Conservation (phyloP, 2,888 invertebrate species). For the Perdita meconis region DNA sequence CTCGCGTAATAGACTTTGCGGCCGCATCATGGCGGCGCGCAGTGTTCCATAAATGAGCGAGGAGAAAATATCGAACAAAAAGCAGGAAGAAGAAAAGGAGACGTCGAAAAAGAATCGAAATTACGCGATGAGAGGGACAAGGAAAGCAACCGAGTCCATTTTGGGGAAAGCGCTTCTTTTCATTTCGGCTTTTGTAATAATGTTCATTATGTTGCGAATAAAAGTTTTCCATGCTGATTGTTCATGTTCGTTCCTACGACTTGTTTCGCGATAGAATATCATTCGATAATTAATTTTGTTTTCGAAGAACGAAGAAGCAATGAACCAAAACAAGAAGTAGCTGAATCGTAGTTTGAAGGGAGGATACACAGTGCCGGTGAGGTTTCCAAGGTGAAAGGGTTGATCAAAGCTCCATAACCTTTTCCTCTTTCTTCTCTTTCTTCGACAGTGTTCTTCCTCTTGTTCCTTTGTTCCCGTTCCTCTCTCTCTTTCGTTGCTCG, state of each 20-base stretch:
- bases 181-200: constrained; percentile 31
- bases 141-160: constrained; percentile 33
- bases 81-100: constrained; percentile 13
- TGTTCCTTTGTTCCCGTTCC: constrained; percentile 14
- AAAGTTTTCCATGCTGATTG: too few relatives aligned
- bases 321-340: constrained; percentile 4
- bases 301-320: not conserved
- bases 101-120: constrained; percentile 21
- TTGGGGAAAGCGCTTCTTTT: too few relatives aligned
- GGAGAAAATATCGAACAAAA: constrained; percentile 27
- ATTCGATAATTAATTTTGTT: constrained; percentile 29
- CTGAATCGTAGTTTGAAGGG: constrained; percentile 9
- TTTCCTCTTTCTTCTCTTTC: constrained; percentile 5
- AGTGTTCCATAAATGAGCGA: constrained; percentile 67
- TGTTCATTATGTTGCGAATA: too few relatives aligned
- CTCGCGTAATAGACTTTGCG: constrained; percentile 55
- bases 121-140: constrained; percentile 44
- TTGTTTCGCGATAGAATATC: constrained; percentile 3
- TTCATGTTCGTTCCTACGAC: not conserved
- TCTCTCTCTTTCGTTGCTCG: constrained; percentile 3
- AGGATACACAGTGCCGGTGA: constrained; percentile 20
- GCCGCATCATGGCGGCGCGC: constrained; percentile 45
- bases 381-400: constrained; percentile 31
- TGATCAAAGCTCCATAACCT: constrained; percentile 49
- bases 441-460: constrained; percentile 9